Base-by-base conservation (phyloP, 2,888 invertebrate genomes). In the Rotaria magnacalcarata region DNA sequence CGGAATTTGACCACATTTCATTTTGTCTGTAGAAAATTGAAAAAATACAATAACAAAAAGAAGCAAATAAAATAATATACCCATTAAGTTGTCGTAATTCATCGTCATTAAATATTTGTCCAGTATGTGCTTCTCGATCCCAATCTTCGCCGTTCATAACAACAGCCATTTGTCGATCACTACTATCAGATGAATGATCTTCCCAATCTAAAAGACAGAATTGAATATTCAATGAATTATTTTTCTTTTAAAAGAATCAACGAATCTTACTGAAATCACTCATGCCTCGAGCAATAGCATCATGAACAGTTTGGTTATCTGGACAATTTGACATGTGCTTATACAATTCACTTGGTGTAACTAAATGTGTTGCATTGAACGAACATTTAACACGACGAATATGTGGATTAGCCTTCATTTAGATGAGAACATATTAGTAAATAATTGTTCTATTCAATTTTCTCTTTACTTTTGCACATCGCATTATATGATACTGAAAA, bases 281-380 rank as follows among this genome's bases (percentile, higher is more conserved):
- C 67, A 67, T 67, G 27, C 67, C 67, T 34, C 19, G 27, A 16
- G 67, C 67, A 34, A 67, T 67, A 34, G 67, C 67, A 27, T 67
- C 67, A 67, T 67, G 67, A 21, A 86, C 54, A 56, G 84, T 41
- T 11, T 27, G 56, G 34, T 87, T 89, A 86, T 89, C 89, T 14
- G 89, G 89, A 87, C 90, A 90, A 50, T 87, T 87, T 0, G 88
- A 87, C 75, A 89, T 87, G 87, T 90, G 90, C 80, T 89, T 89
- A 14, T 89, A 87, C 19, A 89, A 85, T 87, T 90, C 89, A 47
- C 88, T 88, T 84, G 87, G 88, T 0, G 89, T 88, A 87, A 89
- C 88, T 84, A 89, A 89, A 87, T 90, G 90, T 34, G 88, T 88
- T n/a, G 89, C 89, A 88, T 90, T 89, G 86, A 89, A 90, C 2